phyloP scores from a whole-genome alignment of 2,113 vertebrate species.

The Vicugna pacos region DNA sequence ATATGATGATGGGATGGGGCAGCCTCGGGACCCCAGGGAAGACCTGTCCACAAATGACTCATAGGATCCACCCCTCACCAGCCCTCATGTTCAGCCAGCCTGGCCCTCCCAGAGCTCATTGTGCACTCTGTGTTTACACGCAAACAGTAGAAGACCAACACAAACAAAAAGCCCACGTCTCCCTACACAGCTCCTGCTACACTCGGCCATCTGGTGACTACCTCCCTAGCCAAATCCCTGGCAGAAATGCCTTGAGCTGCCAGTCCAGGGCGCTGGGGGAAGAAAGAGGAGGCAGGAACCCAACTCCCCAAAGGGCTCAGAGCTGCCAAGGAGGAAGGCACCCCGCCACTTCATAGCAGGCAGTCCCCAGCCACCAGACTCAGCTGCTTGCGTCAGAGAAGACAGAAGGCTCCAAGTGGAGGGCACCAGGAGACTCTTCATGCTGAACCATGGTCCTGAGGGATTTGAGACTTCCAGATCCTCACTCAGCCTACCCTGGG shows the following conservation, averaged over 20 bases:
- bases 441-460: background rate
- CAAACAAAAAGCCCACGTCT: constrained; percentile 84
- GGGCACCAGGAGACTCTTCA: background rate
- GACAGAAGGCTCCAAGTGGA: background rate
- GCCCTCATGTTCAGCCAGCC: constrained; percentile 50
- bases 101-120: constrained; percentile 71
- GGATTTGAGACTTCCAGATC: background rate
- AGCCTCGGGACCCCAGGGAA: background rate
- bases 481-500: background rate
- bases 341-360: background rate
- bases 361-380: background rate
- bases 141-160: constrained; percentile 83
- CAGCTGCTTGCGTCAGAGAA: background rate
- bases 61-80: background rate
- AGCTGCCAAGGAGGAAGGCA: background rate
- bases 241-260: constrained; percentile 67
- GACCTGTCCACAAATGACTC: background rate
- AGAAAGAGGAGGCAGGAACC: background rate
- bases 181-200: constrained; percentile 82
- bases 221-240: constrained; percentile 80
- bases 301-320: background rate
- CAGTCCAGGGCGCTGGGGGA: constrained; percentile 68
- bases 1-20: background rate
- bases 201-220: constrained; percentile 80
- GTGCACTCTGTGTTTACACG: constrained; percentile 80